phyloP scores from a whole-genome alignment of 2,113 vertebrate species.

The Ivindomyrus marchei region DNA sequence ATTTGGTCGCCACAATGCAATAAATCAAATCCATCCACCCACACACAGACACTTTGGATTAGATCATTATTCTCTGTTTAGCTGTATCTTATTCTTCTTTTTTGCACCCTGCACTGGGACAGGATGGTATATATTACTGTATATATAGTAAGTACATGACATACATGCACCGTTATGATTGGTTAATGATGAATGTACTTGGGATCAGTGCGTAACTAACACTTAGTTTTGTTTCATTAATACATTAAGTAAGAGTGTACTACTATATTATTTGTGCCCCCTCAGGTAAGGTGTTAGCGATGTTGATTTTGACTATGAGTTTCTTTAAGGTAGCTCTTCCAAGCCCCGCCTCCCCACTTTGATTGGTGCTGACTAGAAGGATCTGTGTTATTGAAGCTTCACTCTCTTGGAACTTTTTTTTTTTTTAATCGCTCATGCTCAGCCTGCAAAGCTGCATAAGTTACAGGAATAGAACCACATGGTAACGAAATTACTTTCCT shows the following conservation, averaged over 20 bases:
- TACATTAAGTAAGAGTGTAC: background rate
- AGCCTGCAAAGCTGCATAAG: conserved; percentile 36
- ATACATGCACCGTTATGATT: background rate
- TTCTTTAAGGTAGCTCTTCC: conserved; percentile 39
- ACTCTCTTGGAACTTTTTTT: background rate
- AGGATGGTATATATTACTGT: background rate
- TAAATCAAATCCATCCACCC: background rate
- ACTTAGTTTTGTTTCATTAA: background rate
- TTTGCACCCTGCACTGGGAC: background rate
- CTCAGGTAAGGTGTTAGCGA: background rate
- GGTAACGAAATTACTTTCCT: conserved; percentile 48
- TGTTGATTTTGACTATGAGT: background rate
- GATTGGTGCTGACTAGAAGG: conserved; percentile 34
- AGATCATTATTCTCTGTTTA: background rate
- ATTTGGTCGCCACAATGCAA: background rate
- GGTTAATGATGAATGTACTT: background rate
- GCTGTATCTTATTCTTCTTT: background rate
- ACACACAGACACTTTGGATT: background rate
- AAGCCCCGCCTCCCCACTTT: conserved; percentile 33
- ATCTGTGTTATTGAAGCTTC: background rate
- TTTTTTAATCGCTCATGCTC: conserved; percentile 18
- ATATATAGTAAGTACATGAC: background rate
- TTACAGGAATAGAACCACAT: conserved; percentile 41
- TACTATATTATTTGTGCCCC: background rate
- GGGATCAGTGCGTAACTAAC: background rate